Evolutionary conservation across 1,140 invertebrate genomes (phyloP).

Genomic region (Caenorhabditis tropicalis): DNA sequence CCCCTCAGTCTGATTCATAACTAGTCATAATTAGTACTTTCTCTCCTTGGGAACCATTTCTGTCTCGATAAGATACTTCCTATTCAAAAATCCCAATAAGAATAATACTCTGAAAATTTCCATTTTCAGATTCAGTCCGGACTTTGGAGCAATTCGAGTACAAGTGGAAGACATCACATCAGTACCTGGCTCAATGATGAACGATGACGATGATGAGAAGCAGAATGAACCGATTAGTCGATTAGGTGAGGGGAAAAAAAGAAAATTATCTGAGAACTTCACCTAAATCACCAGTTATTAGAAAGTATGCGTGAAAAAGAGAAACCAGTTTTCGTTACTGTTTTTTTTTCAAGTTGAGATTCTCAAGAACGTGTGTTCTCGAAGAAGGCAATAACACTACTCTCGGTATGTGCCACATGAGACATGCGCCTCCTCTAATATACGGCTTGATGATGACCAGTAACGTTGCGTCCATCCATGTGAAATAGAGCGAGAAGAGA

Average conservation of each 20-base stretch:
- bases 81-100: too few species aligned
- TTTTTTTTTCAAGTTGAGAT: neutral
- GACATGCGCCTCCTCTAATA: constrained; percentile 4
- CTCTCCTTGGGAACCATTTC: neutral
- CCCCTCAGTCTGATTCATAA: neutral
- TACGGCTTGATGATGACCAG: constrained; percentile 17
- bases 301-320: too few species aligned
- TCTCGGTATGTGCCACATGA: constrained; percentile 1
- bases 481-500: constrained; percentile 42
- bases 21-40: neutral
- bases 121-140: constrained; percentile 14
- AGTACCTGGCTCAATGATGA: constrained; percentile 7
- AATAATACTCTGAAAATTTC: too few species aligned
- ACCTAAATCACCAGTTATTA: too few species aligned
- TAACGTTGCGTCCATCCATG: constrained; percentile 2
- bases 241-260: neutral
- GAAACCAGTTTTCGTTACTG: too few species aligned
- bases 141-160: constrained; percentile 34
- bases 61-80: too few species aligned
- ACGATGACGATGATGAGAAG: constrained; percentile 10
- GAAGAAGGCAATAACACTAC: neutral
- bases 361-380: neutral
- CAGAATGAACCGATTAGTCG: neutral
- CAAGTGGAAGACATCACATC: constrained; percentile 35
- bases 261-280: neutral